Evolutionary conservation across 1,140 invertebrate genomes (phyloP), one percentile per base, ranked within the genome.

Genomic region (Zaprionus vittiger): DNA sequence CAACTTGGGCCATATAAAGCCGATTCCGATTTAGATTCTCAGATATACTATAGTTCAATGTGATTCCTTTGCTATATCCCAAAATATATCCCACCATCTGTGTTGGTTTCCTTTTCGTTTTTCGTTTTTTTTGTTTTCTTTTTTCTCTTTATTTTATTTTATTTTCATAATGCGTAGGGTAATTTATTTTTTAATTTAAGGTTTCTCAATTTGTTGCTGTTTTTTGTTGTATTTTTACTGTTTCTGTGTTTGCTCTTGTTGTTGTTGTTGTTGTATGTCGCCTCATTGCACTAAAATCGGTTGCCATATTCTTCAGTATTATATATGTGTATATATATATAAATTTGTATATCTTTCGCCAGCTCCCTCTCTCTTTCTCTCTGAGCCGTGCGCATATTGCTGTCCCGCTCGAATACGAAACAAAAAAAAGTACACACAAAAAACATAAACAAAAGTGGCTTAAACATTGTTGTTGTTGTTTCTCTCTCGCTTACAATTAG

Each of bases 261-360:
- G 28, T 31, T 31, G 26, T 28, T 24, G 65, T 76, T 65, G 14
- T 76, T 71, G 26, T 71, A 66, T 64, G 69, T 73, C 77, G 74
- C 79, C 75, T 81, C 83, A 85, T 84, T 84, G 81, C 81, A 84
- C 78, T 81, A 79, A 83, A 77, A 79, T 49, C 61, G 62, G 41
- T 83, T 79, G 63, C 56, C 70, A 34, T 73, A 44, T 52, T 57
- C 31, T 65, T 54, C 38, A 31, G 20, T 71, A 22, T 55, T 37
- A 4, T 34, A 34, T 34, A 34, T n/a, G n/a, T n/a, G n/a, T 15
- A 31, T 56, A 14, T 52, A 14, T 49, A n/a, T 41, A 41, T 47
- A 47, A 2, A 44, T 47, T 31, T 31, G 7, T 47, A 47, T 47
- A 47, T 7, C n/a, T 17, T 17, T 17, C 4, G 41, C 41, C n/a